Evolutionary conservation across 2,888 invertebrate genomes (phyloP).

Genomic region (Morpho deidamia): DNA sequence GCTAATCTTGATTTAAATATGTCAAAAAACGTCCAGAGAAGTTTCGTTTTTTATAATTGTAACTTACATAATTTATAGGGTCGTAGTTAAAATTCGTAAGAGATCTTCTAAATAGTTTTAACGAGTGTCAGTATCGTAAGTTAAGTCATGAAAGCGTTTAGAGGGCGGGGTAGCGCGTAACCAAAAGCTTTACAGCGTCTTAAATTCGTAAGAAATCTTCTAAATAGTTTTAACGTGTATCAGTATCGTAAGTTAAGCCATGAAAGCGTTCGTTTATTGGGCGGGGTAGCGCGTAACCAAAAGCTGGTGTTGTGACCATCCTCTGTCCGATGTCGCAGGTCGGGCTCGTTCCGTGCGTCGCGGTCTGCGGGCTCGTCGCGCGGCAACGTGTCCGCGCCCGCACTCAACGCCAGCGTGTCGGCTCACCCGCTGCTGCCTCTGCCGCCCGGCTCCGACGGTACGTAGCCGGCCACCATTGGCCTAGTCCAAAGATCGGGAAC

Average conservation of each 20-base stretch:
- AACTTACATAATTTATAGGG: too few species aligned
- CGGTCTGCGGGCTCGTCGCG: conserved; percentile 88
- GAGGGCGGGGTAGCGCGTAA: conserved; percentile 28
- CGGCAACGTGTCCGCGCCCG: conserved; percentile 85
- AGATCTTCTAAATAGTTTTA: too few species aligned
- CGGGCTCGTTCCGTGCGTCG: conserved; percentile 95
- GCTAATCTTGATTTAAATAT: too few species aligned
- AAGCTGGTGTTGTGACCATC: conserved; percentile 68
- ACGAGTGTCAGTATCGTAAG: too few species aligned
- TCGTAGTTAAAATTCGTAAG: too few species aligned
- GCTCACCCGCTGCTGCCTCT: conserved; percentile 96
- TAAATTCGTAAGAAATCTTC: too few species aligned
- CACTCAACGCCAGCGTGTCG: conserved; percentile 90
- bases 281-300: conserved; percentile 38
- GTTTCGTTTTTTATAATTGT: too few species aligned
- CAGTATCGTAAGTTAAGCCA: conserved; percentile 1
- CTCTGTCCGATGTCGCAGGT: conserved; percentile 85
- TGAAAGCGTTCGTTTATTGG: conserved; percentile 14
- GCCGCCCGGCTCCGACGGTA: conserved; percentile 82
- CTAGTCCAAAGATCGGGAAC: too few species aligned
- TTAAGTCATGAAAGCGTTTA: conserved; percentile 18
- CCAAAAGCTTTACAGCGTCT: conserved; percentile 50
- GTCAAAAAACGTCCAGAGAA: too few species aligned
- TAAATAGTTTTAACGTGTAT: too few species aligned
- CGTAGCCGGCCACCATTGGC: conserved; percentile 33